Evolutionary conservation across 2,888 invertebrate species (phyloP).

Genomic region (Mythimna impura): DNA sequence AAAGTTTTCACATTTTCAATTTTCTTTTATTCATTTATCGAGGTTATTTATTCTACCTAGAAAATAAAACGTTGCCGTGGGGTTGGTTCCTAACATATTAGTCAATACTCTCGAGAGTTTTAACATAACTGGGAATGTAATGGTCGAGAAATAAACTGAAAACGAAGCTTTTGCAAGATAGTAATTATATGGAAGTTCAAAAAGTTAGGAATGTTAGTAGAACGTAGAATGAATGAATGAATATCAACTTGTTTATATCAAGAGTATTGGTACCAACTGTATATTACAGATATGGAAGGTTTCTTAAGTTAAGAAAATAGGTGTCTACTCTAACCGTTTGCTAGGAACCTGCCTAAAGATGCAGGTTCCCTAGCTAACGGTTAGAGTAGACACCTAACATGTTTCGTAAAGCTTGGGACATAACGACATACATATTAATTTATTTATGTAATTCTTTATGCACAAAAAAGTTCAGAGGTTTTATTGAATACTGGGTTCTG

Average conservation of each 20-base stretch:
- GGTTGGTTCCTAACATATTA: not conserved
- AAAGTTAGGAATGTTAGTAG: not conserved
- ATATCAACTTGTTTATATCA: not conserved
- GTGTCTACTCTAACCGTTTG: too few species aligned
- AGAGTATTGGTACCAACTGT: too few species aligned
- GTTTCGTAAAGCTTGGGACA: not conserved
- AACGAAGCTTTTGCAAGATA: slow-evolving; percentile 2
- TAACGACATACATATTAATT: too few species aligned
- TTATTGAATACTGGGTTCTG: too few species aligned
- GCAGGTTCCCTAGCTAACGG: too few species aligned
- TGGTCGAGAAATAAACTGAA: not conserved
- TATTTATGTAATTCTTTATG: too few species aligned
- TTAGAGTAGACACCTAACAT: too few species aligned
- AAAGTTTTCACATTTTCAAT: slow-evolving; percentile 8
- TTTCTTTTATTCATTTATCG: slow-evolving; percentile 13
- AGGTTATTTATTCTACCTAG: slow-evolving; percentile 24
- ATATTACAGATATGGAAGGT: too few species aligned
- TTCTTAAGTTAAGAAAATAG: too few species aligned
- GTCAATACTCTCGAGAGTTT: slow-evolving; percentile 18
- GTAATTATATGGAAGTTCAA: not conserved
- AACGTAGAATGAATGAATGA: not conserved
- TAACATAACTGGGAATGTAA: slow-evolving; percentile 15
- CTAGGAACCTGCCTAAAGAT: too few species aligned
- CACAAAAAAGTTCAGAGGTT: too few species aligned
- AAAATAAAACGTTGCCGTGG: slow-evolving; percentile 8